A percentile compares a stretch with the other conserved stretches of the same genome.
Evolutionary conservation across 2,797 vertebrate species (phyloP).

Genomic region (Masticophis lateralis): DNA sequence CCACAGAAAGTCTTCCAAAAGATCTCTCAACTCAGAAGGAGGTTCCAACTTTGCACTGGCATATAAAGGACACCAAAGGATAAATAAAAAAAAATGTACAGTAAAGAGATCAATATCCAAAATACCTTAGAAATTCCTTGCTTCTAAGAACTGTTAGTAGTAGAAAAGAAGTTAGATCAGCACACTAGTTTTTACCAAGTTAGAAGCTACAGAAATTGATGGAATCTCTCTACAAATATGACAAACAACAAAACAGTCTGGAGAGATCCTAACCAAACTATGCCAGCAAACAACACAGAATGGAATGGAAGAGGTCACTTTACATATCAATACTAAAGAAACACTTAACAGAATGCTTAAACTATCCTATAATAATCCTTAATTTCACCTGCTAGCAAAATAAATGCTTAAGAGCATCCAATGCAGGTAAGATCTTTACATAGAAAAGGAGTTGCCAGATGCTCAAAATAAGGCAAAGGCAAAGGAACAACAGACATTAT

Average conservation of each 20-base stretch:
- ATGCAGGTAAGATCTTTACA: neutral
- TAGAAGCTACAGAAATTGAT: neutral
- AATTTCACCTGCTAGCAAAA: neutral
- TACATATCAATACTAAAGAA: neutral
- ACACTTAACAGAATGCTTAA: neutral
- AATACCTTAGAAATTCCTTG: neutral
- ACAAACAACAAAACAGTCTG: neutral
- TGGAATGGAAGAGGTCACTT: neutral
- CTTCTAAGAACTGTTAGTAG: neutral
- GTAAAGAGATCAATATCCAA: neutral
- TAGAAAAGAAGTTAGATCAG: neutral
- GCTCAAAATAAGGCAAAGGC: neutral
- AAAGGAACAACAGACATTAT: neutral
- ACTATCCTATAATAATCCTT: neutral
- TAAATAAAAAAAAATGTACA: neutral
- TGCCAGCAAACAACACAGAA: neutral
- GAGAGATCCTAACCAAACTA: neutral
- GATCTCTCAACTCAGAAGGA: neutral
- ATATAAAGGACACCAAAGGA: neutral
- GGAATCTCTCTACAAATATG: neutral
- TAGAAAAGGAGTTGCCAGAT: neutral
- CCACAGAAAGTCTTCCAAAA: neutral
- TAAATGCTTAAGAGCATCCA: neutral
- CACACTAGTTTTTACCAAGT: neutral
- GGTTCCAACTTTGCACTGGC: neutral